phyloP scores from a whole-genome alignment of 2,888 invertebrate genomes.

The Stenoptilia bipunctidactyla region DNA sequence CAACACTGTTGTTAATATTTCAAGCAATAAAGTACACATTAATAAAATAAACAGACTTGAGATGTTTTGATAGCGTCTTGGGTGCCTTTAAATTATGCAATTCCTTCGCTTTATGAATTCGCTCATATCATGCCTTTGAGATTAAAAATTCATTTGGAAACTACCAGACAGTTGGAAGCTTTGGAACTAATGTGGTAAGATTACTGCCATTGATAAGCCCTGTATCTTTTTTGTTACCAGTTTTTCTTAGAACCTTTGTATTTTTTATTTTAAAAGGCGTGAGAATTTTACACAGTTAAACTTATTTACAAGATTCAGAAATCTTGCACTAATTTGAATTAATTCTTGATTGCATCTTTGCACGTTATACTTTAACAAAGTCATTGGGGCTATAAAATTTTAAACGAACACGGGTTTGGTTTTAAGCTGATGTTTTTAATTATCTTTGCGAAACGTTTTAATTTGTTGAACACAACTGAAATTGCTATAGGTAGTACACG shows the following conservation, averaged over 20 bases:
- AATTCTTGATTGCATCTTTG: not conserved
- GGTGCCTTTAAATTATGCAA: slow-evolving; percentile 24
- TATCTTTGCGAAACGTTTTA: too few relatives aligned
- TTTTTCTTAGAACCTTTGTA: slow-evolving; percentile 35
- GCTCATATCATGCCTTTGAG: slow-evolving; percentile 23
- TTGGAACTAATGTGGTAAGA: slow-evolving; percentile 39
- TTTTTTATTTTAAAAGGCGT: slow-evolving; percentile 27
- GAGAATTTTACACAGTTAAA: slow-evolving; percentile 26
- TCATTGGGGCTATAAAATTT: too few relatives aligned
- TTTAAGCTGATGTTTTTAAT: too few relatives aligned
- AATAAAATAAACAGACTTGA: slow-evolving; percentile 33
- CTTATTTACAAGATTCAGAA: slow-evolving; percentile 12
- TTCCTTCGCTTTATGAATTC: slow-evolving; percentile 32
- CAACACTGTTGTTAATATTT: slow-evolving; percentile 25
- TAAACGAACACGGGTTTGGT: too few relatives aligned
- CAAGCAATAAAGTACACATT: slow-evolving; percentile 19
- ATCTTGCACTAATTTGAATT: not conserved
- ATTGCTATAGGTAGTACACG: too few relatives aligned
- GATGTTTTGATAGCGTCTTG: slow-evolving; percentile 29
- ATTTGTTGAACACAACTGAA: too few relatives aligned
- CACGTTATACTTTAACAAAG: not conserved
- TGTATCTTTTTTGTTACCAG: slow-evolving; percentile 15
- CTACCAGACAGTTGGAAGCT: slow-evolving; percentile 21
- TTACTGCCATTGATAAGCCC: slow-evolving; percentile 28
- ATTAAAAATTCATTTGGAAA: slow-evolving; percentile 42